These are phyloP conservation scores for Palythoa grandis DNA, from an alignment of 92 coral and sea anemone genomes.

Conservation along the genomic window DNA sequence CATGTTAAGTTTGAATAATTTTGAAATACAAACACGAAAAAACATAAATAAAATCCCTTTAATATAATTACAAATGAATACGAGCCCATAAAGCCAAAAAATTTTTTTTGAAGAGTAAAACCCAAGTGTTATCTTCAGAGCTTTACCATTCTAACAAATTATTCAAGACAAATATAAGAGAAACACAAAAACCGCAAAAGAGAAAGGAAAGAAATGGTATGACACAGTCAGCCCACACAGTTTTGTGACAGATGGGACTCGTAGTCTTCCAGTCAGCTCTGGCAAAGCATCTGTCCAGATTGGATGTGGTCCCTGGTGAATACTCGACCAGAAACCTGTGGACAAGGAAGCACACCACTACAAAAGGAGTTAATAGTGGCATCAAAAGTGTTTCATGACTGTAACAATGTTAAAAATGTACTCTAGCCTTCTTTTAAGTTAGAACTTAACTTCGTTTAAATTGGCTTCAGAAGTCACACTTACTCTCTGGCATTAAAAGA, in stretches of 20 bases:
- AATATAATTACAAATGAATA: too few species aligned
- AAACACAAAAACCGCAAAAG: background rate
- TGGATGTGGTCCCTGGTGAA: conserved; percentile 36
- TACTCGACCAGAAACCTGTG: conserved; percentile 51
- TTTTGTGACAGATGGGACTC: background rate
- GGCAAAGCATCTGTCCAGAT: background rate
- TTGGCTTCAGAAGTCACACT: too few species aligned
- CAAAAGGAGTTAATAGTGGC: conserved; percentile 33
- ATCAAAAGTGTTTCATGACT: background rate
- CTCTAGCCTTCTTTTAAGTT: too few species aligned
- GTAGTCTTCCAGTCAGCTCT: conserved; percentile 12
- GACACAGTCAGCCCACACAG: background rate
- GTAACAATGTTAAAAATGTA: background rate
- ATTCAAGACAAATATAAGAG: background rate
- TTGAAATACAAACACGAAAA: too few species aligned
- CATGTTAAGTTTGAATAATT: too few species aligned
- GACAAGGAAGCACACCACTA: conserved; percentile 47
- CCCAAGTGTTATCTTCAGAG: too few species aligned
- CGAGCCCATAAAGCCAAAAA: too few species aligned
- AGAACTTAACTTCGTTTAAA: too few species aligned
- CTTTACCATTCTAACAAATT: background rate
- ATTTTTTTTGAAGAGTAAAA: too few species aligned
- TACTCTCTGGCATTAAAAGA: too few species aligned
- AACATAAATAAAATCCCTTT: too few species aligned
- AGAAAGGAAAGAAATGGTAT: background rate